A percentile compares a stretch with the other conserved stretches of the same genome.
Evolutionary conservation across 2,797 vertebrate species (phyloP).

Genomic region (Squalus acanthias): DNA sequence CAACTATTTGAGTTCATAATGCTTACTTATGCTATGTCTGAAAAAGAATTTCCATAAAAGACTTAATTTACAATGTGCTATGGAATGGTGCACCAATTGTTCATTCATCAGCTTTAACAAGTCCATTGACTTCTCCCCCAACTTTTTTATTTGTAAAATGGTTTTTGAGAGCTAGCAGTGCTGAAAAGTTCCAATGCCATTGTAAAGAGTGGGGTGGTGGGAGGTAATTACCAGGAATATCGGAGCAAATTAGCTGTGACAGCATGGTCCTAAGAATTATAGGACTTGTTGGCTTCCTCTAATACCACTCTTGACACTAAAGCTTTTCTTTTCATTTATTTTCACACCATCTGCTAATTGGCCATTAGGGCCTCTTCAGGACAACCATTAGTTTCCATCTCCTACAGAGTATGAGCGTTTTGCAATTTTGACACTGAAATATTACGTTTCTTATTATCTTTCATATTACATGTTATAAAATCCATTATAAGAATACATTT

Average conservation of each 20-base stretch:
- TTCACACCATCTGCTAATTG: conserved; percentile 24
- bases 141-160: neutral
- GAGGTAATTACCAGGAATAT: neutral
- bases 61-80: neutral
- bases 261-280: neutral
- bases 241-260: neutral
- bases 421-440: neutral
- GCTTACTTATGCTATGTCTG: neutral
- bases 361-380: conserved; percentile 24
- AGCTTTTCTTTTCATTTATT: conserved; percentile 23
- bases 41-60: neutral
- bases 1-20: neutral
- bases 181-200: neutral
- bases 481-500: neutral
- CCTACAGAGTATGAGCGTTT: conserved; percentile 1
- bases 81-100: neutral
- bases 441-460: conserved; percentile 14
- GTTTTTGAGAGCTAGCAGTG: neutral
- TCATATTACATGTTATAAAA: neutral
- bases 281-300: conserved; percentile 17
- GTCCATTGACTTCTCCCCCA: neutral
- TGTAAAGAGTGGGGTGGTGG: neutral
- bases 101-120: neutral
- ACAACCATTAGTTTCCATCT: neutral
- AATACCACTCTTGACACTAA: neutral